Evolutionary conservation across 2,797 vertebrate genomes (phyloP), one percentile per base, ranked within the genome.

Genomic region (Tadarida brasiliensis): DNA sequence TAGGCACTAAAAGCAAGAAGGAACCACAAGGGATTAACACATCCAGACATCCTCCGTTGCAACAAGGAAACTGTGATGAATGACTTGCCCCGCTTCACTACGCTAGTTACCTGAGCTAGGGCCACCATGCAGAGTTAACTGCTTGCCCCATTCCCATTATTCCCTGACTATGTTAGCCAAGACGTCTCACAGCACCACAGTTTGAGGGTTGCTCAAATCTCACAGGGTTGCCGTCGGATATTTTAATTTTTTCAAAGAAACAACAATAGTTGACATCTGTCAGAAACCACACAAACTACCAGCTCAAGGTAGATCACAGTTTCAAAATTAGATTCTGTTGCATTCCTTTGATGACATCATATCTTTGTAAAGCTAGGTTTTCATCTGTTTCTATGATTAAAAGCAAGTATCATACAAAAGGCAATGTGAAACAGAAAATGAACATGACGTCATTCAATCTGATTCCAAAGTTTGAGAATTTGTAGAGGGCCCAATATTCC

Each of bases 1-100:
- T 20, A 88, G 54, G 20, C 68, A 88, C 61, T 90, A 95, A 96
- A 97, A 98, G 80, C 61, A 76, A 76, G 56, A 78, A 91, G 35
- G 70, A 97, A 87, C 6, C 24, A 59, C 20, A 56, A 81, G 70
- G 91, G n/a, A 86, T 97, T 81, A 87, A 84, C 78, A 96, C 96
- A 97, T 95, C 81, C 91, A 95, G 56, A 70, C 35, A 94, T 71
- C 15, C 20, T 90, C 10, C 17, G 82, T 3, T 71, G 70, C 12
- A 57, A 56, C 68, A 81, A 87, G 26, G 67, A 77, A 85, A 85
- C 57, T 63, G n/a, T 61, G 49, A 35, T 73, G 20, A 7, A 44
- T 47, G 47, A 51, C 57, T 77, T 63, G 57, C 30, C 35, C 35
- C 33, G 4, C 2, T 1, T 91, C 63, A 78, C 81, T 70, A 44